Evolutionary conservation across 2,888 invertebrate genomes (phyloP), one percentile per base, ranked within the genome.

Genomic region (Rhagophthalmus giganteus): DNA sequence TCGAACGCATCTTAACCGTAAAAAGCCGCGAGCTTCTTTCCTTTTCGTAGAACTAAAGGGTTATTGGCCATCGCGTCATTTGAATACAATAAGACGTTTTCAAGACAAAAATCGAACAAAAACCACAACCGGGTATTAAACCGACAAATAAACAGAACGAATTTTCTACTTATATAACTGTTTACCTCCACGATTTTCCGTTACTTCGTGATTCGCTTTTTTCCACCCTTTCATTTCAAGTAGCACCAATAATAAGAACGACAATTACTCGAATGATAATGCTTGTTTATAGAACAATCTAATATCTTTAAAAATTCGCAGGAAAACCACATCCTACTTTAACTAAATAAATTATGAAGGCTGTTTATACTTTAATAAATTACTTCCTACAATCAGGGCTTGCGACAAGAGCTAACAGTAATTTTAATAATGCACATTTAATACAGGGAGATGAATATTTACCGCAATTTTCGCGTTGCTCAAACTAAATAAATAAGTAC

Each of bases 281-380:
- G 9, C 24, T 30, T 25, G 14, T 34, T 35, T 28, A 35, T 27
- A 16, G 33, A 39, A 35, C 24, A 25, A 20, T 51, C 7, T 39
- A 37, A 41, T 27, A 27, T 49, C 25, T 37, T 38, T 11, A 31
- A 42, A 33, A 42, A 26, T 57, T 51, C 48, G 52, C 55, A 61
- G 63, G 61, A 60, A 63, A 63, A 57, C 63, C 63, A 60, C 63
- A 61, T 63, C 63, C 62, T 55, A 48, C 34, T 44, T 38, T n/a
- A n/a, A n/a, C n/a, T n/a, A n/a, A n/a, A n/a, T n/a, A n/a, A n/a
- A n/a, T n/a, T n/a, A n/a, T n/a, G 4, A 20, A 20, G 20, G 54
- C 41, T 55, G 47, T 59, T 57, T 54, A 60, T 58, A 57, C 55
- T 53, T 61, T 59, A 58, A 61, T 56, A 52, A 54, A 59, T 50